Conservation (phyloP, 2,113 vertebrate genomes). For the Melanerpes aurifrons region DNA sequence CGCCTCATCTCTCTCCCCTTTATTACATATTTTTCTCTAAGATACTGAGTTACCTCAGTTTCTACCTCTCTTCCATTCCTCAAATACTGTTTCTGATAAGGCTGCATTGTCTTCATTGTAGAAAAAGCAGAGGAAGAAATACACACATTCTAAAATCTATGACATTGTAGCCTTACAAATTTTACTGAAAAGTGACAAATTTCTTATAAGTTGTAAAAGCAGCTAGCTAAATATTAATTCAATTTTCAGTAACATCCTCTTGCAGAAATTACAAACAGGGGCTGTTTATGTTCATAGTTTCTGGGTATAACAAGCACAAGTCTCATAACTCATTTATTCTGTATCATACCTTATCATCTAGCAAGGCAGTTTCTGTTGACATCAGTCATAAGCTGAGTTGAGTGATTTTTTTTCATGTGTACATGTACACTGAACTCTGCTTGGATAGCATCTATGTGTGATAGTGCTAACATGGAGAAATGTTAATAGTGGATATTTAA, state of each 20-base stretch:
- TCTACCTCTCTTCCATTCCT: not conserved
- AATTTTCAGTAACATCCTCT: not conserved
- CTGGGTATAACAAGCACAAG: not conserved
- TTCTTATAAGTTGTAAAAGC: not conserved
- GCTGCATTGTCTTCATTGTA: not conserved
- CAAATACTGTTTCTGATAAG: not conserved
- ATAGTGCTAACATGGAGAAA: not conserved
- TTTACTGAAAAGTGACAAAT: not conserved
- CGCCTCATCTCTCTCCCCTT: not conserved
- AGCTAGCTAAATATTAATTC: not conserved
- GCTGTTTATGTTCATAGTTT: not conserved
- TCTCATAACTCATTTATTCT: not conserved
- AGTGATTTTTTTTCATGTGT: not conserved
- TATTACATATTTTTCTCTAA: not conserved
- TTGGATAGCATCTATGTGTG: not conserved
- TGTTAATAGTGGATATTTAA: not conserved
- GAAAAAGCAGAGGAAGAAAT: not conserved
- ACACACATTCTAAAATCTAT: not conserved
- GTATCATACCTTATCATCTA: not conserved
- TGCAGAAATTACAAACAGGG: not conserved
- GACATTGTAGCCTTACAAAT: not conserved
- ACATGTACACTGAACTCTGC: not conserved
- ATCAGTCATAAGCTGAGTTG: not conserved
- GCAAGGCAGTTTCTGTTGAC: not conserved
- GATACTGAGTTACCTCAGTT: not conserved